Conservation (phyloP, 2,797 vertebrate species). For the Darevskia nairensis region DNA sequence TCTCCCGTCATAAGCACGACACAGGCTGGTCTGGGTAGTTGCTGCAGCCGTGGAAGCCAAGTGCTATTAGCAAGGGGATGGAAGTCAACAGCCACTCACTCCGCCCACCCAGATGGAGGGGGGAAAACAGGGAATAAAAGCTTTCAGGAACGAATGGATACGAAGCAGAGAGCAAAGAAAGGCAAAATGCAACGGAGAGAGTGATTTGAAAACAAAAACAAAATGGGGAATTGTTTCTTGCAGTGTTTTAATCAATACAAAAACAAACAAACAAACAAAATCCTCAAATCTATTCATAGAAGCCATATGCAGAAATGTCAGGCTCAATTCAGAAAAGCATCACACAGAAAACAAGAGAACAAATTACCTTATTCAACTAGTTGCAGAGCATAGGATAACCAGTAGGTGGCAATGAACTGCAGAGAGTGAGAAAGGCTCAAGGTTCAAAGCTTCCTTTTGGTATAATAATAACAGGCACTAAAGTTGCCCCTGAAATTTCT, state of each 20-base stretch:
- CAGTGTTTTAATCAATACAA: constrained; percentile 28
- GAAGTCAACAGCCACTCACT: constrained; percentile 43
- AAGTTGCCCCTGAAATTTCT: constrained; percentile 4
- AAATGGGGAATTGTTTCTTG: not conserved
- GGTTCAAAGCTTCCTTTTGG: constrained; percentile 24
- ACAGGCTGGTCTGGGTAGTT: constrained; percentile 41
- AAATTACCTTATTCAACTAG: constrained; percentile 4
- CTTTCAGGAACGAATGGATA: constrained; percentile 44
- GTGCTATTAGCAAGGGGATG: constrained; percentile 54
- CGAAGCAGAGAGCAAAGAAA: constrained; percentile 30
- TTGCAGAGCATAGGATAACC: not conserved
- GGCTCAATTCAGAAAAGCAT: constrained; percentile 32
- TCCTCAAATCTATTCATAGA: not conserved
- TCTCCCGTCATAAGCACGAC: constrained; percentile 29
- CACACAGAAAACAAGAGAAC: constrained; percentile 26
- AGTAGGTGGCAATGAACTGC: constrained; percentile 24
- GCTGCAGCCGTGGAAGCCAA: constrained; percentile 42
- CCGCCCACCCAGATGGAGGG: constrained; percentile 54
- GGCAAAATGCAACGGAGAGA: not conserved
- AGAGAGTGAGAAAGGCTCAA: constrained; percentile 19
- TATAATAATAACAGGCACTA: too few species aligned
- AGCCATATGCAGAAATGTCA: constrained; percentile 36
- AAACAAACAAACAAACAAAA: fast-evolving
- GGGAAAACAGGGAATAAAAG: constrained; percentile 37
- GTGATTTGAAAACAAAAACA: not conserved